A percentile compares a stretch with the other conserved stretches of the same genome.
These are phyloP conservation scores for Diploptera punctata DNA, from an alignment of 2,888 invertebrate species.

Conservation along the genomic window DNA sequence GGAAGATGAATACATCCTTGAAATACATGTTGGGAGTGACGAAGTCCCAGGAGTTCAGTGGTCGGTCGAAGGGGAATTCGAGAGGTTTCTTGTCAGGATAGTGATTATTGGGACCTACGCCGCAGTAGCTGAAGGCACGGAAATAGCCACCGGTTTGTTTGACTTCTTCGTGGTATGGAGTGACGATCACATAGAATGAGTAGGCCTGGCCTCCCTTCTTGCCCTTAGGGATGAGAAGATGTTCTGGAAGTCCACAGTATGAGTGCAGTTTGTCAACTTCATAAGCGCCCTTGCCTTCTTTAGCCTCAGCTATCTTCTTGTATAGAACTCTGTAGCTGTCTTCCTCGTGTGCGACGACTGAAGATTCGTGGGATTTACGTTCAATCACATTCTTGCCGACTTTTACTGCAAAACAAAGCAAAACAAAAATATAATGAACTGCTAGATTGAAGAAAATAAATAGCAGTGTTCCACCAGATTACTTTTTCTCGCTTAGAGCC, in stretches of 20 bases:
- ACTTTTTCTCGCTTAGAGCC: too few species aligned
- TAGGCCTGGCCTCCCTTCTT: slow-evolving; percentile 68
- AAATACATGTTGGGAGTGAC: slow-evolving; percentile 62
- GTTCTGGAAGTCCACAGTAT: slow-evolving; percentile 72
- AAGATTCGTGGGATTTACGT: slow-evolving; percentile 71
- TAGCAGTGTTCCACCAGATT: too few species aligned
- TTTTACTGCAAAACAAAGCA: not conserved
- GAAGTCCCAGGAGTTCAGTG: slow-evolving; percentile 62
- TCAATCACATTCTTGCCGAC: slow-evolving; percentile 70
- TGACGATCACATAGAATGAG: slow-evolving; percentile 67
- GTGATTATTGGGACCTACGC: slow-evolving; percentile 61
- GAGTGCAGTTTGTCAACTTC: slow-evolving; percentile 58
- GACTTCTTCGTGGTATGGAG: slow-evolving; percentile 52
- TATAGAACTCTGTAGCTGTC: slow-evolving; percentile 53
- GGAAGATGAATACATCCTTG: slow-evolving; percentile 67
- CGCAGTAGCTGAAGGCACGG: slow-evolving; percentile 56
- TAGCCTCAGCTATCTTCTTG: slow-evolving; percentile 58
- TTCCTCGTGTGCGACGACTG: slow-evolving; percentile 65
- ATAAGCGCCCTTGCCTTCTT: slow-evolving; percentile 58
- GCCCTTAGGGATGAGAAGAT: slow-evolving; percentile 75
- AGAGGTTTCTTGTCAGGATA: slow-evolving; percentile 61
- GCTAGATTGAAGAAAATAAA: too few species aligned
- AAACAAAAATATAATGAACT: not conserved
- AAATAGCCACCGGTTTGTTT: slow-evolving; percentile 16
- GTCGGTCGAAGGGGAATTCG: slow-evolving; percentile 80